phyloP scores from a whole-genome alignment of 1,140 invertebrate genomes.

The Drosophila burlai region DNA sequence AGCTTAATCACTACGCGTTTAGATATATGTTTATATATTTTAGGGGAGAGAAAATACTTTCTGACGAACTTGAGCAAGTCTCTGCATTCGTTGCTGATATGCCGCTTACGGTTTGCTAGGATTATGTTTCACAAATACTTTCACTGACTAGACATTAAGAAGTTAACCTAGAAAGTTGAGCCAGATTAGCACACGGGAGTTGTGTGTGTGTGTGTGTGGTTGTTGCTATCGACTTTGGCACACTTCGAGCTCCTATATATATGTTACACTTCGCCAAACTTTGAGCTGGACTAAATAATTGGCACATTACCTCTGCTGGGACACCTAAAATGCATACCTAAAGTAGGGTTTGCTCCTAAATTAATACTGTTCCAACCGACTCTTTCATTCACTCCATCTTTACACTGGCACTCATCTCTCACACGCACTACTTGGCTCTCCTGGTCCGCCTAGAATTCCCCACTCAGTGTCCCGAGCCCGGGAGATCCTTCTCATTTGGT shows the following conservation, averaged over 20 bases:
- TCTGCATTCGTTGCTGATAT: slow-evolving; percentile 53
- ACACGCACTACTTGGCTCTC: slow-evolving; percentile 21
- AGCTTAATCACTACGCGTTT: slow-evolving; percentile 40
- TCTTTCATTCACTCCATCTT: slow-evolving; percentile 35
- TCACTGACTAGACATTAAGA: slow-evolving; percentile 35
- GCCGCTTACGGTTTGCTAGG: slow-evolving; percentile 25
- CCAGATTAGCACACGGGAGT: background rate
- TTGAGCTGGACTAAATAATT: slow-evolving; percentile 48
- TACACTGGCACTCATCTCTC: slow-evolving; percentile 10
- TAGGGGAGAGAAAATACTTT: slow-evolving; percentile 51
- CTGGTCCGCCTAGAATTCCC: slow-evolving; percentile 33
- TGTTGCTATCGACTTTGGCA: slow-evolving; percentile 28
- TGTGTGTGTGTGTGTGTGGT: background rate
- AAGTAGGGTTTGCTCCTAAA: slow-evolving; percentile 34
- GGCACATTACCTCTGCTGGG: slow-evolving; percentile 33
- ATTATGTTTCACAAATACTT: slow-evolving; percentile 60
- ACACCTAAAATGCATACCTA: slow-evolving; percentile 54
- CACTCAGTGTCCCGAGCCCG: background rate
- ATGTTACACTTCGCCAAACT: slow-evolving; percentile 35
- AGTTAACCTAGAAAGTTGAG: slow-evolving; percentile 10
- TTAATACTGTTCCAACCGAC: slow-evolving; percentile 49
- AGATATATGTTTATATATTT: slow-evolving; percentile 20
- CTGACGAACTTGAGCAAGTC: slow-evolving; percentile 23
- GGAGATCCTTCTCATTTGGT: slow-evolving; percentile 88
- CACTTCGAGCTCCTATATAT: slow-evolving; percentile 29